Conservation (phyloP, 2,888 invertebrate genomes). For the Trissoscelio sp. region DNA sequence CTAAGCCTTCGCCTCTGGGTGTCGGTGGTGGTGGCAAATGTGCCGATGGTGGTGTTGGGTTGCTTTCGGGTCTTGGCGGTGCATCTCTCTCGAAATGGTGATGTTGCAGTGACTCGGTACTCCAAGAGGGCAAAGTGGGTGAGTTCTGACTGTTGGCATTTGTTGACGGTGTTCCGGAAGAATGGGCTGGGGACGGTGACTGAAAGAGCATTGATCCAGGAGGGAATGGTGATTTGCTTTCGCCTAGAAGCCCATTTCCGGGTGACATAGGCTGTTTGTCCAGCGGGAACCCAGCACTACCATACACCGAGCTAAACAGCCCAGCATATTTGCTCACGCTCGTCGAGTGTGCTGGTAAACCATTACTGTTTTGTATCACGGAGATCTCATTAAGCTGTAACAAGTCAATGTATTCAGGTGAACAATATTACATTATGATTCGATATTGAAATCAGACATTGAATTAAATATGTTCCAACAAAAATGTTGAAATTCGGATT, state of each 20-base stretch:
- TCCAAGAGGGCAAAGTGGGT: conserved; percentile 84
- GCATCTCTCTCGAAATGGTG: conserved; percentile 85
- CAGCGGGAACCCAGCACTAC: conserved; percentile 82
- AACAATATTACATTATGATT: neutral
- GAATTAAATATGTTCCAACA: no score
- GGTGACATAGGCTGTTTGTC: conserved; percentile 84
- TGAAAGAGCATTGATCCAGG: conserved; percentile 82
- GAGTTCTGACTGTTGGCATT: conserved; percentile 81
- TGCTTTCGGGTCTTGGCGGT: conserved; percentile 82
- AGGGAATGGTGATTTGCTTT: conserved; percentile 79
- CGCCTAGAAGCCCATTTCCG: conserved; percentile 85
- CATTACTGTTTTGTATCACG: conserved; percentile 90
- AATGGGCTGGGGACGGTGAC: conserved; percentile 81
- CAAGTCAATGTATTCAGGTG: conserved; percentile 10
- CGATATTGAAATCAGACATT: no score
- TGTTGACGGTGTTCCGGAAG: conserved; percentile 82
- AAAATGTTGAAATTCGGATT: no score
- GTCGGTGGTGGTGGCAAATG: conserved; percentile 87
- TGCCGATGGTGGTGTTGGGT: conserved; percentile 82
- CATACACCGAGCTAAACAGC: conserved; percentile 90
- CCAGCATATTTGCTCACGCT: conserved; percentile 88
- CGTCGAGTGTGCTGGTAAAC: conserved; percentile 85
- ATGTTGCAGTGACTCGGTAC: conserved; percentile 85
- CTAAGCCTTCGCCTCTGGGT: conserved; percentile 88
- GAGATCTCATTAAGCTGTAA: conserved; percentile 92